These are phyloP conservation scores for Nomada ferruginata DNA, from an alignment of 2,888 invertebrate genomes.

Conservation along the genomic window DNA sequence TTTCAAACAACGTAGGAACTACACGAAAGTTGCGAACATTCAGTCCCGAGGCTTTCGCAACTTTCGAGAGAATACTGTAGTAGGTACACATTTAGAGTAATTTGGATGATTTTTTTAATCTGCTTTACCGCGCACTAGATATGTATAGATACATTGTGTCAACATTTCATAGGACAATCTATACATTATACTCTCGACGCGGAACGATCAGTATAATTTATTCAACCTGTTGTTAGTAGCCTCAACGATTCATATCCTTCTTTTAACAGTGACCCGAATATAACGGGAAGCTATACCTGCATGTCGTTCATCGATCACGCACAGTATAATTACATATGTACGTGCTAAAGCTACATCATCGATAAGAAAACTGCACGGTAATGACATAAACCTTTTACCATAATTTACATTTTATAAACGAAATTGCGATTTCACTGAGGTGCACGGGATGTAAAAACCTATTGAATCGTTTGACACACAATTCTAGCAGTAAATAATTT, in stretches of 20 bases:
- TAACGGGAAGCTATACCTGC: conserved; percentile 39
- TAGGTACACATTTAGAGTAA: neutral
- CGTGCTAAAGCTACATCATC: conserved; percentile 23
- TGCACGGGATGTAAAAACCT: no score
- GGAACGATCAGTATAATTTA: conserved; percentile 72
- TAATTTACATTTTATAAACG: no score
- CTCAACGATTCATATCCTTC: conserved; percentile 76
- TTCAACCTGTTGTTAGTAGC: conserved; percentile 73
- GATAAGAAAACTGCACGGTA: conserved; percentile 1
- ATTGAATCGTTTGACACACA: no score
- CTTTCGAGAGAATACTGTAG: no score
- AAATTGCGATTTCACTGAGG: no score
- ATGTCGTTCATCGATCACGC: conserved; percentile 47
- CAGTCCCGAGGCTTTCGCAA: no score
- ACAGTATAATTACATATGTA: neutral
- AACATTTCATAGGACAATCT: conserved; percentile 54
- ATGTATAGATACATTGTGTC: conserved; percentile 15
- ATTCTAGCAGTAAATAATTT: no score
- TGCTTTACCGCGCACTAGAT: neutral
- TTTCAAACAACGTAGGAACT: no score
- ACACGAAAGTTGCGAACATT: no score
- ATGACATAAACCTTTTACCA: no score
- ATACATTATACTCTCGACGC: conserved; percentile 53
- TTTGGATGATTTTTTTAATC: neutral
- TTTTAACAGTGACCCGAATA: conserved; percentile 69